Conservation (phyloP, 64 coral and sea anemone species). For the Stichodactyla mertensii region DNA sequence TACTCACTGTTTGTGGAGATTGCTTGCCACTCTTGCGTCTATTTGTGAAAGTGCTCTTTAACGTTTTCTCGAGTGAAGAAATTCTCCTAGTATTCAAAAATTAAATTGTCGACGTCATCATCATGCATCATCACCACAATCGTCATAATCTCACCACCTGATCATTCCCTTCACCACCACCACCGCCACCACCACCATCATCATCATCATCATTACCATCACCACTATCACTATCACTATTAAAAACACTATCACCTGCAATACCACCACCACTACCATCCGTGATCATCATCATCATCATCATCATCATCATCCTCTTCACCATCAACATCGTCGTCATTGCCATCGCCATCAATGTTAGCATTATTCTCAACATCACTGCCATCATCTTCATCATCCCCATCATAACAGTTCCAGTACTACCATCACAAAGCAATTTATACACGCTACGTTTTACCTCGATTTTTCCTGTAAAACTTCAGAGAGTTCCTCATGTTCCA, state of each 20-base stretch:
- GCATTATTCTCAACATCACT: too few species aligned
- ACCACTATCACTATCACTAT: neutral
- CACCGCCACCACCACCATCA: neutral
- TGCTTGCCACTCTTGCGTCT: neutral
- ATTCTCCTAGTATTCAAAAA: conserved; percentile 18
- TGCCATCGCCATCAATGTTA: too few species aligned
- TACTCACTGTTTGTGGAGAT: neutral
- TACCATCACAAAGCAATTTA: too few species aligned
- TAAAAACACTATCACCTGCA: too few species aligned
- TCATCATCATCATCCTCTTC: neutral
- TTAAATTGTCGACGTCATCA: neutral
- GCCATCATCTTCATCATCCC: too few species aligned
- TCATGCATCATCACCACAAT: too few species aligned
- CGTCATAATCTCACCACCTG: neutral
- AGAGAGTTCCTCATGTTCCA: conserved; percentile 20
- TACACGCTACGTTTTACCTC: conserved; percentile 13
- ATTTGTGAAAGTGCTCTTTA: conserved; percentile 24
- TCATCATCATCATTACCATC: neutral
- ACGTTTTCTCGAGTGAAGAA: conserved; percentile 51
- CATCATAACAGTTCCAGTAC: too few species aligned
- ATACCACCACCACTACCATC: too few species aligned
- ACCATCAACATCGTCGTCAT: neutral
- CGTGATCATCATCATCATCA: too few species aligned
- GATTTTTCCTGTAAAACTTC: conserved; percentile 35
- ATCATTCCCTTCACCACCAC: too few species aligned